Evolutionary conservation across 2,888 invertebrate species (phyloP).

Genomic region (Dysmachus trigonus): DNA sequence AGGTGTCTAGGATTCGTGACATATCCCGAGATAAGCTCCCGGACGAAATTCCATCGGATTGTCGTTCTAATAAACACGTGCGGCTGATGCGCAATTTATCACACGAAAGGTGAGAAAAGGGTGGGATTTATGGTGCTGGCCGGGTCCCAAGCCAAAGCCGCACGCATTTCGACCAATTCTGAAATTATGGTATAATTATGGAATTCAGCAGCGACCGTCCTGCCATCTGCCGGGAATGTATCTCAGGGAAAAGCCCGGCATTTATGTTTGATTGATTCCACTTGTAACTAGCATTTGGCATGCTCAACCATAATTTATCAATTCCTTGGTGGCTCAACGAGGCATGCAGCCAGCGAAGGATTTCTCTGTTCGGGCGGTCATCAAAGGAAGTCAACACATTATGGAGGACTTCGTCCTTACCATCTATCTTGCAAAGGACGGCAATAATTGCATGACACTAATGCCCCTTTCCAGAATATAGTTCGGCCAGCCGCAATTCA

Average conservation of each 20-base stretch:
- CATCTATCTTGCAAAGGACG: background rate
- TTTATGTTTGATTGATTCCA: background rate
- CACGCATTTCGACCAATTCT: background rate
- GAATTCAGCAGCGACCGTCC: background rate
- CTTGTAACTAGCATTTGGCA: background rate
- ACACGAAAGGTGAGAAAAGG: background rate
- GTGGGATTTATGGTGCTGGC: background rate
- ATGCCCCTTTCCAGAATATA: background rate
- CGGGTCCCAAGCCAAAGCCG: background rate
- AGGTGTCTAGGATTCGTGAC: background rate
- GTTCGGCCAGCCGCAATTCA: slow-evolving; percentile 5
- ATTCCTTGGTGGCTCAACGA: background rate
- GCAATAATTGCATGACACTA: slow-evolving; percentile 6
- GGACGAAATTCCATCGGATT: background rate
- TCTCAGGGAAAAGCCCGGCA: background rate
- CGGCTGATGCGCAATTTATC: background rate
- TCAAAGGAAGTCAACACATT: background rate
- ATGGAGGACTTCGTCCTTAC: background rate
- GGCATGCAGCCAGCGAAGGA: background rate
- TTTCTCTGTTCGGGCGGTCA: background rate
- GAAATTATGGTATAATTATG: background rate
- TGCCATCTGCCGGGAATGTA: background rate
- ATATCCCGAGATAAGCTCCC: background rate
- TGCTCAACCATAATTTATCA: background rate
- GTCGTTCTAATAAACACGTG: background rate